phyloP scores from a whole-genome alignment of 2,888 invertebrate genomes.

The Hylaea fasciaria region DNA sequence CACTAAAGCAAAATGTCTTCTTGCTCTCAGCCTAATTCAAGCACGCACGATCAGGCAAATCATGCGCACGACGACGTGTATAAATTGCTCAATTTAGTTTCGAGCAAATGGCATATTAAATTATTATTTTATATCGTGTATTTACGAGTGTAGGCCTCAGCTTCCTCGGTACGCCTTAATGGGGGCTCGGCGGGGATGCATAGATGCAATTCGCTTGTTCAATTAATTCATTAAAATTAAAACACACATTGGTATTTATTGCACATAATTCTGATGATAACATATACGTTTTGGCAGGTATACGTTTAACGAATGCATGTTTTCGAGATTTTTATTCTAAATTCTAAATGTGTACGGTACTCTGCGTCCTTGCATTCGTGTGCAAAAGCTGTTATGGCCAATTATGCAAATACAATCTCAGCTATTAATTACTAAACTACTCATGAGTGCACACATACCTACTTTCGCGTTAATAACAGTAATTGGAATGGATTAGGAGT shows the following conservation, averaged over 20 bases:
- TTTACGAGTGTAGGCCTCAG: conserved; percentile 48
- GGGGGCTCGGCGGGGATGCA: conserved; percentile 56
- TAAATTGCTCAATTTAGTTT: conserved; percentile 81
- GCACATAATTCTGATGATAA: conserved; percentile 6
- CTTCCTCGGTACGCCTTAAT: conserved; percentile 70
- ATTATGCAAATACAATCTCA: no score
- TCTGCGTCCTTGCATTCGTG: not conserved
- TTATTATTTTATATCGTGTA: conserved; percentile 68
- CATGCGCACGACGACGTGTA: conserved; percentile 56
- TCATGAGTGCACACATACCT: no score
- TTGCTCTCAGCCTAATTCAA: conserved; percentile 39
- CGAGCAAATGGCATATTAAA: conserved; percentile 75
- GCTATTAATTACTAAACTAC: no score
- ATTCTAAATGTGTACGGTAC: not conserved
- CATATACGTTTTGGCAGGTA: conserved; percentile 13
- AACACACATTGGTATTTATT: conserved; percentile 8
- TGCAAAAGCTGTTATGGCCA: no score
- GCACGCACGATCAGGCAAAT: conserved; percentile 45
- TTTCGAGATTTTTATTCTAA: not conserved
- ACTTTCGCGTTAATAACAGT: no score
- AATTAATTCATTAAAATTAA: conserved; percentile 37
- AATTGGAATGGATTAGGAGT: no score
- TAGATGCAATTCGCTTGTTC: conserved; percentile 34
- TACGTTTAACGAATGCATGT: conserved; percentile 3
- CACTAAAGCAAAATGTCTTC: not conserved